A percentile compares a stretch with the other conserved stretches of the same genome.
These are phyloP conservation scores for Sylvietta virens DNA, from an alignment of 2,113 vertebrate genomes.

Conservation along the genomic window DNA sequence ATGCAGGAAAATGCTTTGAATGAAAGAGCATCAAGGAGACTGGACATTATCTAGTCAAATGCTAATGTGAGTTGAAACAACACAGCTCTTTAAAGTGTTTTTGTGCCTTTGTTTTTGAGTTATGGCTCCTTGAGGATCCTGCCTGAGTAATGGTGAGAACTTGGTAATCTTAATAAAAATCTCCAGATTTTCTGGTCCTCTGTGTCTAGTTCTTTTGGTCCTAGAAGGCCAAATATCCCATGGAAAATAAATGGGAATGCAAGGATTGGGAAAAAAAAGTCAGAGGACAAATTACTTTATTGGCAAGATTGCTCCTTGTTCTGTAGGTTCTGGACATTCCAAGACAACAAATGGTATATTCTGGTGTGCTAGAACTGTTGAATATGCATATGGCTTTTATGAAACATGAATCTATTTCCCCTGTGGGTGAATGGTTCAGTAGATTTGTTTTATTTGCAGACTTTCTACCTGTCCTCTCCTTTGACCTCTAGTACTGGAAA, in stretches of 20 bases:
- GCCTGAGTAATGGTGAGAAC: not conserved
- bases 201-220: not conserved
- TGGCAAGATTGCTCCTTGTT: not conserved
- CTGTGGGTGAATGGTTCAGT: not conserved
- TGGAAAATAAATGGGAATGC: not conserved
- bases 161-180: not conserved
- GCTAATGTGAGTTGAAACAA: not conserved
- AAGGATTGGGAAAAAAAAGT: not conserved
- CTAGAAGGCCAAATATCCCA: not conserved
- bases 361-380: not conserved
- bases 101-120: not conserved
- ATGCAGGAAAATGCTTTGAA: not conserved
- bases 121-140: not conserved
- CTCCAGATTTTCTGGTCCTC: not conserved
- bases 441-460: not conserved
- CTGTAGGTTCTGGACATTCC: not conserved
- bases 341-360: not conserved
- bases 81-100: not conserved
- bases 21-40: not conserved
- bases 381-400: not conserved
- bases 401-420: not conserved
- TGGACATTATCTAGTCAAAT: not conserved
- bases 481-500: not conserved
- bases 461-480: not conserved
- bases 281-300: not conserved